Evolutionary conservation across 2,888 invertebrate species (phyloP), one percentile per base, ranked within the genome.

Genomic region (Nemoura dubitans): DNA sequence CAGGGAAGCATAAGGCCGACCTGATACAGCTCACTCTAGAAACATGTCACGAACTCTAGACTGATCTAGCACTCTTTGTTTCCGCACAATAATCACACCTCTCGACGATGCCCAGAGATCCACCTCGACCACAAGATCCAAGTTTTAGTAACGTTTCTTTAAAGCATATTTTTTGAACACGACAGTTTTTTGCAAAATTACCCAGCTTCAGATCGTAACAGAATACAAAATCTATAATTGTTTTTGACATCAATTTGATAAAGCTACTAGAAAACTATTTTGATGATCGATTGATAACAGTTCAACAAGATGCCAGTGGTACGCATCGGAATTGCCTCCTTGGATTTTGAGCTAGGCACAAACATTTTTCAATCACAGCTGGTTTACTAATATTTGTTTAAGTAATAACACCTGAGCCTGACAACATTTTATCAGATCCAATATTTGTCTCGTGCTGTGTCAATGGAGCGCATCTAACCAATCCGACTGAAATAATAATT

Each of bases 291-390:
- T 30, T 27, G 30, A 78, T 78, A 78, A 78, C 78, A 78, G 78
- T 78, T 78, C 78, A 78, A 78, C 78, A 78, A 27, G 26, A 78
- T 28, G 78, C 78, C n/a, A 81, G 81, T 81, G 28, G 78, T 26
- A 26, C 25, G 28, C 78, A 81, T 81, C 81, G 26, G 81, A 81
- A 81, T 81, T 78, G 78, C 78, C 78, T 83, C 29, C 25, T 82
- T 30, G 30, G 29, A 36, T 36, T 43, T 36, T 42, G 36, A 83
- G 59, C 84, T 84, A 59, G 84, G 43, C 84, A 84, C 84, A 59
- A 84, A 59, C 84, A 76, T 84, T 84, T 59, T 84, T 84, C 29
- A 76, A 84, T 84, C 84, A 84, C 84, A 84, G 84, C 27, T 84
- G 76, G 84, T 84, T 84, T 59, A 28, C 81, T 81, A 27, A 59